These are phyloP conservation scores for Torymus aiolomorphi DNA, from an alignment of 2,888 invertebrate genomes.

Conservation along the genomic window DNA sequence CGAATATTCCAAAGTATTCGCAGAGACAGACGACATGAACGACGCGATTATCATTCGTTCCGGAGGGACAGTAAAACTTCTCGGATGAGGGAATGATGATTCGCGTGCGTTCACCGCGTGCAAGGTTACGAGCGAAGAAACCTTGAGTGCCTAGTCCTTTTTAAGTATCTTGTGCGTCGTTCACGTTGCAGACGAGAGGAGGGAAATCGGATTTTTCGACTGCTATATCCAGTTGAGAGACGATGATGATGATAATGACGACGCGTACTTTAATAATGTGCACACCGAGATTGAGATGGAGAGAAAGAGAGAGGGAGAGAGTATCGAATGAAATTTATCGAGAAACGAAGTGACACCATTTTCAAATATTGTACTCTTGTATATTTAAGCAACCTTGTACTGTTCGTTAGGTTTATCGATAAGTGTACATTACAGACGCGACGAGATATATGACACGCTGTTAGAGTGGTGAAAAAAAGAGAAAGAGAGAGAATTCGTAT, in stretches of 20 bases:
- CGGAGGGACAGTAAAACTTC: no score
- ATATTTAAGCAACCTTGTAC: conserved; percentile 46
- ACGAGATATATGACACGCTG: not conserved
- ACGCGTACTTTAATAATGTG: no score
- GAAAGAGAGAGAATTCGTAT: conserved; percentile 27
- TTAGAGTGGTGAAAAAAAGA: no score
- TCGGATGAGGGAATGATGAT: no score
- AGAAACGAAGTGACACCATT: not conserved
- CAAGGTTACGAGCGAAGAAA: conserved; percentile 55
- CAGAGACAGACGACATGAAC: not conserved
- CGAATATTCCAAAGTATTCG: conserved; percentile 42
- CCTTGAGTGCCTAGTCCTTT: conserved; percentile 71
- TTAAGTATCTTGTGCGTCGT: conserved; percentile 64
- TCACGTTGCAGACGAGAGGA: conserved; percentile 15
- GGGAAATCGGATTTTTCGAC: no score
- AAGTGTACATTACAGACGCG: conserved; percentile 38
- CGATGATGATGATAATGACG: no score
- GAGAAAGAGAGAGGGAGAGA: conserved; percentile 6
- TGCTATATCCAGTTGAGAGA: no score
- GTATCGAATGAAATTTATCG: not conserved
- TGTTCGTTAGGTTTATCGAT: conserved; percentile 35
- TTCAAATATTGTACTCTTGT: conserved; percentile 25
- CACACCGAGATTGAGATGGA: not conserved
- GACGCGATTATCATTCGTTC: not conserved
- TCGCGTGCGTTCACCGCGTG: conserved; percentile 55